These are phyloP conservation scores for Pipistrellus pipistrellus DNA, from an alignment of 2,797 vertebrate species.

Conservation along the genomic window DNA sequence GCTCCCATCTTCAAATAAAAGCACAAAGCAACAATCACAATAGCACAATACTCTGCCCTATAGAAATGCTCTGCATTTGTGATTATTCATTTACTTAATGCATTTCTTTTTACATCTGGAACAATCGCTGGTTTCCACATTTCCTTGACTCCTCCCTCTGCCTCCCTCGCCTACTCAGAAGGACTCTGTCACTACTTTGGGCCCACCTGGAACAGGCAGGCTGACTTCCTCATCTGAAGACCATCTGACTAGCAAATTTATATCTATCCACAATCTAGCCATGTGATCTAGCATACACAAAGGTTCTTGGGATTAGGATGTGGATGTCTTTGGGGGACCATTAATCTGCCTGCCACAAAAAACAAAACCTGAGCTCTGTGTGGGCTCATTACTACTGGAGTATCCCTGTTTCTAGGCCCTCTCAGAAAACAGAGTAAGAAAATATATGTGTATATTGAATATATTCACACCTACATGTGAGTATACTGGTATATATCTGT, in stretches of 20 bases:
- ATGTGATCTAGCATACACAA: too few species aligned
- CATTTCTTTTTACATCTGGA: background rate
- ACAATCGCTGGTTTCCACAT: background rate
- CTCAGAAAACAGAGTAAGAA: background rate
- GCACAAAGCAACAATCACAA: background rate
- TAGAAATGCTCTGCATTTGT: background rate
- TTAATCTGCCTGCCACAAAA: too few species aligned
- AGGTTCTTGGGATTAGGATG: too few species aligned
- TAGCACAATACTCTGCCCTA: background rate
- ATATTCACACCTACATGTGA: too few species aligned
- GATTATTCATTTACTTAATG: background rate
- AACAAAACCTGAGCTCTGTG: too few species aligned
- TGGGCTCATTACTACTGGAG: too few species aligned
- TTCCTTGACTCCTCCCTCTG: background rate
- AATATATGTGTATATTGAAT: background rate
- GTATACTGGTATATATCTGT: background rate
- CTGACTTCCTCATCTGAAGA: background rate
- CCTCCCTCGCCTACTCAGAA: background rate
- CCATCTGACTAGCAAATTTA: background rate
- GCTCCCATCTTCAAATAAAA: background rate
- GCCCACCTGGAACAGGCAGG: background rate
- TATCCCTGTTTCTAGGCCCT: too few species aligned
- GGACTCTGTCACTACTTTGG: background rate
- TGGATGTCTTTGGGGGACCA: too few species aligned
- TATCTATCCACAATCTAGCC: background rate